phyloP scores from a whole-genome alignment of 1,140 invertebrate species.

The Paracyclopina nana region DNA sequence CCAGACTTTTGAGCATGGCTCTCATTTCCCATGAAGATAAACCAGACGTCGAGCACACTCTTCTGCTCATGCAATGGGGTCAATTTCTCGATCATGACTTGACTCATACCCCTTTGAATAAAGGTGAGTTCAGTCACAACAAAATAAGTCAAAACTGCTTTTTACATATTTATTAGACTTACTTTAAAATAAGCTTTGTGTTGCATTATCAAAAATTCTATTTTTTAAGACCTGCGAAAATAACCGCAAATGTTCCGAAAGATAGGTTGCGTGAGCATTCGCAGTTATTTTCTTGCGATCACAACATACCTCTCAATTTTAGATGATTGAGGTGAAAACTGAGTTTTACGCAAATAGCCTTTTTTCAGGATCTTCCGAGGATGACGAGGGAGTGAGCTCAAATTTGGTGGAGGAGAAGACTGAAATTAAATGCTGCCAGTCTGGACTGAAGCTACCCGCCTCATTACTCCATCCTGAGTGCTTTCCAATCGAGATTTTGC shows the following conservation, averaged over 20 bases:
- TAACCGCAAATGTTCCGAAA: too few relatives aligned
- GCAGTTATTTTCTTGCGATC: too few relatives aligned
- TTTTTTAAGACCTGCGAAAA: too few relatives aligned
- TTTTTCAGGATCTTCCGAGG: background rate
- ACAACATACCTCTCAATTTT: too few relatives aligned
- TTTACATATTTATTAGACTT: too few relatives aligned
- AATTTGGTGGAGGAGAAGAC: background rate
- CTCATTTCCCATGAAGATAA: background rate
- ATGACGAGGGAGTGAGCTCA: background rate
- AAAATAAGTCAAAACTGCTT: too few relatives aligned
- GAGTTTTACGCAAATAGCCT: too few relatives aligned
- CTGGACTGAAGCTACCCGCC: constrained; percentile 29
- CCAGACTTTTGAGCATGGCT: constrained; percentile 14
- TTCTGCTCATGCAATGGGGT: constrained; percentile 40
- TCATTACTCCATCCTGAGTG: constrained; percentile 22
- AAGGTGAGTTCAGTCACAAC: too few relatives aligned
- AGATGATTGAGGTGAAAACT: too few relatives aligned
- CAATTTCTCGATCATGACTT: constrained; percentile 94
- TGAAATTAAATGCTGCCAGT: constrained; percentile 40
- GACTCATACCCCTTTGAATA: constrained; percentile 43
- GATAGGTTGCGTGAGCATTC: too few relatives aligned
- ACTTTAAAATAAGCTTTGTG: too few relatives aligned
- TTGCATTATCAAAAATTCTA: too few relatives aligned
- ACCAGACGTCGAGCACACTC: background rate
- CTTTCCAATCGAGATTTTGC: constrained; percentile 21